phyloP scores from a whole-genome alignment of 2,888 invertebrate species.

The Calameuta filiformis region DNA sequence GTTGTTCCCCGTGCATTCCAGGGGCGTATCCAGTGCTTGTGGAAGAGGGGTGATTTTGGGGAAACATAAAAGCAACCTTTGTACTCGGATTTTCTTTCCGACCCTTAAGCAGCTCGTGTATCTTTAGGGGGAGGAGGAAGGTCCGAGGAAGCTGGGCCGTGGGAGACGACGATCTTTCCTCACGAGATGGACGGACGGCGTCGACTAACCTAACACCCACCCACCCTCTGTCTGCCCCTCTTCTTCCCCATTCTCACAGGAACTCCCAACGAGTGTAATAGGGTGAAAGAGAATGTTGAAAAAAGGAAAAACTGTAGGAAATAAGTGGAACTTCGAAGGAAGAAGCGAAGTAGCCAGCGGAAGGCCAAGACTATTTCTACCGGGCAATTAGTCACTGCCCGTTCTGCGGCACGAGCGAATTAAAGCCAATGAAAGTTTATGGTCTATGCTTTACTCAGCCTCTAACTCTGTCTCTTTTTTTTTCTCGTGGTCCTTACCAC shows the following conservation, averaged over 20 bases:
- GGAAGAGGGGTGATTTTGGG: neutral
- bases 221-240: neutral
- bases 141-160: too few relatives aligned
- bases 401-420: conserved; percentile 33
- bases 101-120: conserved; percentile 35
- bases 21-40: neutral
- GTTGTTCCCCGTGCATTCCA: neutral
- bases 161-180: too few relatives aligned
- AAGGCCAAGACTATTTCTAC: conserved; percentile 15
- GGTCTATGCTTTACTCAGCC: conserved; percentile 13
- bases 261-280: conserved; percentile 5
- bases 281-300: conserved; percentile 1
- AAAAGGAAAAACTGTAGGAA: too few relatives aligned
- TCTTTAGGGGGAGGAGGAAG: conserved; percentile 25
- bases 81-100: conserved; percentile 27
- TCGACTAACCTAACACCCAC: neutral
- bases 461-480: neutral
- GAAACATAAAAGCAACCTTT: neutral
- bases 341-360: neutral
- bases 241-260: neutral
- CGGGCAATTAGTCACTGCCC: conserved; percentile 38
- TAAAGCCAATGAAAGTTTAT: conserved; percentile 40
- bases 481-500: neutral
- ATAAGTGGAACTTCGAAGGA: neutral
- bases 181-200: too few relatives aligned